These are phyloP conservation scores for Ophiodon elongatus DNA, from an alignment of 2,113 vertebrate genomes.

Conservation along the genomic window DNA sequence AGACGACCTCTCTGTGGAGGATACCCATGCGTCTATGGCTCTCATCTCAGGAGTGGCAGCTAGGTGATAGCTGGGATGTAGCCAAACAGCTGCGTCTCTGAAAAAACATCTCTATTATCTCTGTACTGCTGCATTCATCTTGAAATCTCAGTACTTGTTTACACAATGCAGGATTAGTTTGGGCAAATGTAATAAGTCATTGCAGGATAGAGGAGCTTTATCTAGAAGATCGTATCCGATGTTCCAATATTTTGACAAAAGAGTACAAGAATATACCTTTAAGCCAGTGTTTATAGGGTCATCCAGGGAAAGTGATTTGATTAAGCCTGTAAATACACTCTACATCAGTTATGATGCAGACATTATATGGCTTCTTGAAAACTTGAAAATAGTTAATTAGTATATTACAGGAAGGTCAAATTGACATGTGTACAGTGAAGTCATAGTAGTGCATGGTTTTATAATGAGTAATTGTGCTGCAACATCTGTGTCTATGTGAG, in stretches of 20 bases:
- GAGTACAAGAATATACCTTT: not conserved
- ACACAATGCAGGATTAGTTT: slow-evolving; percentile 52
- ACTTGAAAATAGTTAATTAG: not conserved
- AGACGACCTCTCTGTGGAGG: slow-evolving; percentile 55
- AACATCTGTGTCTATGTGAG: not conserved
- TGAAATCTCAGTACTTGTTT: slow-evolving; percentile 52
- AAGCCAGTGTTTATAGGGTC: not conserved
- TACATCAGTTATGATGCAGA: not conserved
- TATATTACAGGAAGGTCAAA: not conserved
- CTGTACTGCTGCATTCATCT: slow-evolving; percentile 36
- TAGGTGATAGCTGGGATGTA: slow-evolving; percentile 28
- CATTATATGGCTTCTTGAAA: slow-evolving; percentile 6
- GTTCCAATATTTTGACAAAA: not conserved
- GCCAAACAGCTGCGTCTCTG: slow-evolving; percentile 59
- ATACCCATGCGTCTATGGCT: slow-evolving; percentile 42
- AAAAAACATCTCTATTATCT: slow-evolving; percentile 45
- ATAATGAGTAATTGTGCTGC: not conserved
- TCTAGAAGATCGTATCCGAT: slow-evolving; percentile 18
- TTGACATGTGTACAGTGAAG: not conserved
- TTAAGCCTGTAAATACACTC: not conserved
- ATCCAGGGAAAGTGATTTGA: slow-evolving; percentile 8
- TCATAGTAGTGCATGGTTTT: not conserved
- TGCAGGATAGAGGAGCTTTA: slow-evolving; percentile 6
- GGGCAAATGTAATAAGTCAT: slow-evolving; percentile 41
- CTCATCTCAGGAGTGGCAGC: slow-evolving; percentile 58